Evolutionary conservation across 2,113 vertebrate genomes (phyloP), one percentile per base, ranked within the genome.

Genomic region (Bostrychus sinensis): DNA sequence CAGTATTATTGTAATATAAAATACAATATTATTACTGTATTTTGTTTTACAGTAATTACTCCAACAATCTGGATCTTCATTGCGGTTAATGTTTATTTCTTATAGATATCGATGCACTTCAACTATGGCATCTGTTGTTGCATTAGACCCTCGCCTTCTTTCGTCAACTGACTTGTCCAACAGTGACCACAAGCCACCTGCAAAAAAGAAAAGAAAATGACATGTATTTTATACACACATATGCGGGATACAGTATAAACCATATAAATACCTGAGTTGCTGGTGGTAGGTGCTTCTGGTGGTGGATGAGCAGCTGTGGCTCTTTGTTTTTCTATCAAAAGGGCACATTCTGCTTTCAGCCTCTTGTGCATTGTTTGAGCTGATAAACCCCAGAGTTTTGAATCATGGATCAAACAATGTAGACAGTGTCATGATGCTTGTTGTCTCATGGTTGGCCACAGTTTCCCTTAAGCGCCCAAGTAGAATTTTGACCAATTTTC

Each of bases 41-140:
- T n/a, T n/a, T n/a, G n/a, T n/a, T n/a, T n/a, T n/a, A n/a, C n/a
- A n/a, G n/a, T n/a, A n/a, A n/a, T n/a, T n/a, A n/a, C n/a, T n/a
- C n/a, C n/a, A n/a, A n/a, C n/a, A n/a, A n/a, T n/a, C n/a, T 41
- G n/a, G 39, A 41, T 41, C 39, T 41, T 41, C 39, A 41, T 41
- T 41, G 4, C 39, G 39, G 16, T 41, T 41, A 7, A 41, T 41
- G 37, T 39, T 39, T 0, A 41, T 41, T 41, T 41, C 39, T 1
- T 14, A 5, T 1, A 17, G 39, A 17, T 41, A 41, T 41, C 39
- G 16, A 7, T 41, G 5, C n/a, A 41, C 39, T 17, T 41, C 39
- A 17, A 41, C 38, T n/a, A n/a, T 41, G 38, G 38, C 38, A n/a
- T 41, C 39, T 17, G 39, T 17, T 14, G 16, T 17, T 17, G 39